Evolutionary conservation across 1,140 invertebrate species (phyloP), one percentile per base, ranked within the genome.

Genomic region (Neodiprion fabricii): DNA sequence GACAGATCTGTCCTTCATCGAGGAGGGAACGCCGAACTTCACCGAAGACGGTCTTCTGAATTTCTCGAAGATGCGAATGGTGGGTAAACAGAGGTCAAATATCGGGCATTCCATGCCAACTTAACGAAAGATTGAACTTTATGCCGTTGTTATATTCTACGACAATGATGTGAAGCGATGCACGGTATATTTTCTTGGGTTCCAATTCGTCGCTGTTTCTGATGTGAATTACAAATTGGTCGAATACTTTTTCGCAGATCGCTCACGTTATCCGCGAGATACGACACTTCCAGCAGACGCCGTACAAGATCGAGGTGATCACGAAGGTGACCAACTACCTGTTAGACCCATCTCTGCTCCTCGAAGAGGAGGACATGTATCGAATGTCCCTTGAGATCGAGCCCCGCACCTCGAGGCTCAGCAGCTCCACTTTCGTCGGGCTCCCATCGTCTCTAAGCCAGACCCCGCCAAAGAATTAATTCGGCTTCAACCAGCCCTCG

Each of bases 1-100:
- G 10, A 96, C 96, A 14, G 97, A 98, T 87, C 88, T 98, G 10
- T 96, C 96, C 1, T 98, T 98, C 85, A 97, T 98, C 70, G 96
- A 98, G 88, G 97, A 98, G 89, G 96, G 96, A 28, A 97, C 96
- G 11, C 94, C 96, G 7, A 97, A 97, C 83, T 95, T 96, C 82
- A 96, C 96, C 0, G 95, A 96, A 9, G 96, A 98, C 75, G 93
- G 94, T 71, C 89, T 98, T n/a, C 90, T 98, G 23, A 98, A 98
- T 84, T 98, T 98, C 88, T 97, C 96, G 1, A 98, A 98, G 89
- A 97, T 98, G 96, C 90, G 96, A 91, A 98, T 98, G 96, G 96
- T 97, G 89, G 87, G 84, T 79, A 72, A 73, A 48, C 28, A 5
- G 28, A 40, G 1, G 5, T 40, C 28, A 40, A 1, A 40, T 68